Evolutionary conservation across 2,113 vertebrate species (phyloP).

Genomic region (Picathartes gymnocephalus): DNA sequence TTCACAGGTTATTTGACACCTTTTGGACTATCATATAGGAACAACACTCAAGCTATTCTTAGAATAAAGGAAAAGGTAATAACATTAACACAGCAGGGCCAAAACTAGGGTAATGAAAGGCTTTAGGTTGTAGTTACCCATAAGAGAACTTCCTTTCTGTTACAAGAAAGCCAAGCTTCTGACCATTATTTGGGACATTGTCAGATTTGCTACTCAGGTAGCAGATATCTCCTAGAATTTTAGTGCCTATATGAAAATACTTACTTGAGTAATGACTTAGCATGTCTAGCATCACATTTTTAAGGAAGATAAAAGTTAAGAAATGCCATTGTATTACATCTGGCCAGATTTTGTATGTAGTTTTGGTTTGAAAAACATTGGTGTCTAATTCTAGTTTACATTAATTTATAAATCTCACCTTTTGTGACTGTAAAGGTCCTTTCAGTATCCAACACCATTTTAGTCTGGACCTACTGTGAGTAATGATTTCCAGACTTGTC

Average conservation of each 20-base stretch:
- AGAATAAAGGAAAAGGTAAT: neutral
- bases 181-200: neutral
- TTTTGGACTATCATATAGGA: neutral
- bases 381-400: neutral
- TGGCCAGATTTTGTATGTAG: neutral
- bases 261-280: neutral
- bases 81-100: neutral
- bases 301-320: neutral
- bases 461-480: neutral
- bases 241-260: neutral
- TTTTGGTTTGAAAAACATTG: neutral
- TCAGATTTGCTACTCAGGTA: neutral
- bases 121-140: neutral
- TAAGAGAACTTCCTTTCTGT: neutral
- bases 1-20: neutral
- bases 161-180: neutral
- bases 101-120: neutral
- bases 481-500: neutral
- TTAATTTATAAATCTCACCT: neutral
- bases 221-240: neutral
- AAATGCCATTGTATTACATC: neutral
- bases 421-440: neutral
- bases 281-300: neutral
- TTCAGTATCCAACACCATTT: neutral
- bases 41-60: neutral